A percentile compares a stretch with the other conserved stretches of the same genome.
phyloP scores from a whole-genome alignment of 2,888 invertebrate species.

The Incurvaria masculella region DNA sequence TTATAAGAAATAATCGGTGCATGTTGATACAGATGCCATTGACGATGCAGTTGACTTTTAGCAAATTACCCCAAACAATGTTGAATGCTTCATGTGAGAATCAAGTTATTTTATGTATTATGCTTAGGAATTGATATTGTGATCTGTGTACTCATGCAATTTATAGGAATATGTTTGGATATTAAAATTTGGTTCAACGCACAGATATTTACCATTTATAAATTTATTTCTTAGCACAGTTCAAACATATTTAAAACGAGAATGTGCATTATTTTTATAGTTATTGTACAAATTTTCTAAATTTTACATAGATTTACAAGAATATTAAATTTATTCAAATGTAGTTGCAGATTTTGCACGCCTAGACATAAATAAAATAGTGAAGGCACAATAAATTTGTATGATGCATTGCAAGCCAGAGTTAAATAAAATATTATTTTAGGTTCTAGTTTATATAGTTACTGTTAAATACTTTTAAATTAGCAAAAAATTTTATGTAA shows the following conservation, averaged over 20 bases:
- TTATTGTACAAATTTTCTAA: background rate
- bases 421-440: background rate
- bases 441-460: background rate
- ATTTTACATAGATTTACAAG: background rate
- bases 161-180: too few species aligned
- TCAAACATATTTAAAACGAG: background rate
- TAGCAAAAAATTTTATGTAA: background rate
- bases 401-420: background rate
- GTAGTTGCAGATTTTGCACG: too few species aligned
- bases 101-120: too few species aligned
- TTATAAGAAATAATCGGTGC: too few species aligned
- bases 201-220: background rate
- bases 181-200: too few species aligned
- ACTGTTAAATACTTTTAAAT: background rate
- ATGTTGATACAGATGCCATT: too few species aligned
- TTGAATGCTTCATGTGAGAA: too few species aligned
- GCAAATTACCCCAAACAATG: too few species aligned
- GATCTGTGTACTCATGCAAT: background rate
- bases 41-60: too few species aligned
- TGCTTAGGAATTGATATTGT: background rate
- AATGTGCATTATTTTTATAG: background rate
- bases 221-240: background rate
- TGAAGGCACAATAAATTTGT: background rate
- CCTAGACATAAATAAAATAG: conserved; percentile 1
- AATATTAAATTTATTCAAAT: background rate